Base-by-base conservation (phyloP, 2,888 invertebrate genomes). In the Caenorhabditis japonica region DNA sequence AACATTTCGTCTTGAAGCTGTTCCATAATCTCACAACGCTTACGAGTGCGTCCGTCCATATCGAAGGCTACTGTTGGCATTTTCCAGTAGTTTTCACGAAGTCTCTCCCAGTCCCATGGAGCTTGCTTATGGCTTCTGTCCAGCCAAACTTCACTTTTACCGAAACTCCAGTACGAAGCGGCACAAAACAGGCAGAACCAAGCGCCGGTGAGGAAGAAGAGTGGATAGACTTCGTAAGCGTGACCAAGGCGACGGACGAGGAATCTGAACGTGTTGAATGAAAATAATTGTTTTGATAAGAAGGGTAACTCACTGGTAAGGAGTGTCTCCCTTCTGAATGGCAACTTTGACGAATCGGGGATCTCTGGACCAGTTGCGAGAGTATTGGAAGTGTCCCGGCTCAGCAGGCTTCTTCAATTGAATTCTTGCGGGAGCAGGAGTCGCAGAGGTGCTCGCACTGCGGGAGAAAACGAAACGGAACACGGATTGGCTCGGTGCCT, bases 101-200 rank as follows among this genome's bases (percentile, higher is more conserved):
- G 71, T 39, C 83, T 76, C 23, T 71, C 74, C 84, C 84, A 84
- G 66, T 85, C 84, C 84, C 84, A 84, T 15, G 84, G 84, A 38
- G 84, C 82, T 13, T 46, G 75, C 13, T 55, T 47, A 38, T 82
- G 62, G 49, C 80, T 80, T 74, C 85, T 58, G 73, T 85, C 85
- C 12, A 85, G 70, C 85, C 85, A 85, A 43, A 85, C 72, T 69
- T 85, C 85, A 33, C 77, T 53, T 41, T 82, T 83, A 46, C 77
- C 73, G 56, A 84, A 81, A 55, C 80, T 81, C 74, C 74, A 72
- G 46, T 66, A 83, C n/a, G 47, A 47, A 25, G 78, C 79, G n/a
- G 55, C 46, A 52, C 71, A 47, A 75, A 84, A 83, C 33, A 85
- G 60, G 33, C 59, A 43, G 56, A 77, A 75, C 82, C 83, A 85